Conservation (phyloP, 2,888 invertebrate genomes). For the Drosophila nr. perissopoda region DNA sequence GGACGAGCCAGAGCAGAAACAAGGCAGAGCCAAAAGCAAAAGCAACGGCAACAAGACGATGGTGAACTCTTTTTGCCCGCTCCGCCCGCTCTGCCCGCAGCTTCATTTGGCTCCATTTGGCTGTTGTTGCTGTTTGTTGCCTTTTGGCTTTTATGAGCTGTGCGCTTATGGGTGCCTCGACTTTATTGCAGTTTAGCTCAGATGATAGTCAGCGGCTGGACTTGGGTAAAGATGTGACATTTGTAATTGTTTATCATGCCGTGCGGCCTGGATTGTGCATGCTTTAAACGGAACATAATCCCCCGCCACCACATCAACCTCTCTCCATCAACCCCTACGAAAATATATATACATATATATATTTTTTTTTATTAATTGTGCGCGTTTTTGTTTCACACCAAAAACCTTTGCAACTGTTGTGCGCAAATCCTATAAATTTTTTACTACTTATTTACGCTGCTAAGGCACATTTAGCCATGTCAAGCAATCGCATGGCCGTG, state of each 20-base stretch:
- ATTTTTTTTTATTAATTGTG: slow-evolving; percentile 68
- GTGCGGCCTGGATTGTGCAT: slow-evolving; percentile 22
- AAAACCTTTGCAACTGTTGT: slow-evolving; percentile 72
- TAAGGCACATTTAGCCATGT: slow-evolving; percentile 80
- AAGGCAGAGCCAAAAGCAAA: slow-evolving; percentile 14
- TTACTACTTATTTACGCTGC: slow-evolving; percentile 82
- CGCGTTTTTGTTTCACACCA: slow-evolving; percentile 56
- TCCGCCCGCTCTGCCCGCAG: not conserved
- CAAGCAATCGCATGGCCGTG: slow-evolving; percentile 71
- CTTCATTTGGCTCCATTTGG: slow-evolving; percentile 31
- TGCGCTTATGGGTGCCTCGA: slow-evolving; percentile 55
- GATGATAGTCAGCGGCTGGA: slow-evolving; percentile 16
- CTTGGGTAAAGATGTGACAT: slow-evolving; percentile 52
- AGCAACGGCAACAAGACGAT: slow-evolving; percentile 6
- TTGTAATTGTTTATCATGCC: slow-evolving; percentile 70
- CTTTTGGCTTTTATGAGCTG: slow-evolving; percentile 72
- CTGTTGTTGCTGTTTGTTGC: slow-evolving; percentile 53
- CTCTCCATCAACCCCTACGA: slow-evolving; percentile 1
- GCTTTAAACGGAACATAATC: slow-evolving; percentile 22
- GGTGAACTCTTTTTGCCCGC: slow-evolving; percentile 52
- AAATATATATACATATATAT: not conserved
- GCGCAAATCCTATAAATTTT: slow-evolving; percentile 78
- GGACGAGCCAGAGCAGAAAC: slow-evolving; percentile 48
- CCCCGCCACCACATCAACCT: not conserved
- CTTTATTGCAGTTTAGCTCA: slow-evolving; percentile 68